A percentile compares a stretch with the other conserved stretches of the same genome.
phyloP scores from a whole-genome alignment of 2,888 invertebrate genomes.

The Pheosia gnoma region DNA sequence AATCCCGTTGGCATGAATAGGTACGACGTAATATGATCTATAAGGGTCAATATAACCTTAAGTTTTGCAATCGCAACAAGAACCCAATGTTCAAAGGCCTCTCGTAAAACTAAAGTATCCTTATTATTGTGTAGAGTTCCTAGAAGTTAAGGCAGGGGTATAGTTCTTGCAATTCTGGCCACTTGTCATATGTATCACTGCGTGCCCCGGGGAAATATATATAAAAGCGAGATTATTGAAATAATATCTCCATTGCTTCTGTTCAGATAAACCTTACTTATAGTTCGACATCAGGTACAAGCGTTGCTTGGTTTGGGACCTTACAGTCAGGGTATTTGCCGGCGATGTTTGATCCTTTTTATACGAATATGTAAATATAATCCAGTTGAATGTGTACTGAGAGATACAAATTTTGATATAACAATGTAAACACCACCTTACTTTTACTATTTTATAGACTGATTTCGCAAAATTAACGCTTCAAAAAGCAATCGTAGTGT shows the following conservation, averaged over 20 bases:
- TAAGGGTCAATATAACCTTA: slow-evolving; percentile 35
- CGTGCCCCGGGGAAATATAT: slow-evolving; percentile 52
- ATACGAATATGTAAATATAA: too few species aligned
- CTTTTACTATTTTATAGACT: neutral
- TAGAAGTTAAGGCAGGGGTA: neutral
- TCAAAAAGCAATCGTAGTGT: neutral
- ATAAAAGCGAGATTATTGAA: slow-evolving; percentile 48
- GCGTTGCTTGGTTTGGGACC: neutral
- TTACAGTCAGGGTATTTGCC: too few species aligned
- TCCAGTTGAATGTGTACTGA: too few species aligned
- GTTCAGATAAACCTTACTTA: neutral
- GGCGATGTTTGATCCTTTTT: too few species aligned
- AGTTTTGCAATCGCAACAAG: slow-evolving; percentile 5
- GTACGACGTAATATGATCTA: slow-evolving; percentile 41
- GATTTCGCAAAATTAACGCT: neutral
- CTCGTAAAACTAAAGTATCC: neutral
- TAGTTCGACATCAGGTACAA: neutral
- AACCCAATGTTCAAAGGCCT: neutral
- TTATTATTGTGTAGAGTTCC: neutral
- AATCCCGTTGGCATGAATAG: slow-evolving; percentile 28
- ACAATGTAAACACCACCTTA: neutral
- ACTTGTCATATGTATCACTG: slow-evolving; percentile 12
- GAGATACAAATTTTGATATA: neutral
- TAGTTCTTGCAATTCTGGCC: neutral
- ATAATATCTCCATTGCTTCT: slow-evolving; percentile 46